Conservation (phyloP, 2,113 vertebrate species). For the Trogon melanurus region DNA sequence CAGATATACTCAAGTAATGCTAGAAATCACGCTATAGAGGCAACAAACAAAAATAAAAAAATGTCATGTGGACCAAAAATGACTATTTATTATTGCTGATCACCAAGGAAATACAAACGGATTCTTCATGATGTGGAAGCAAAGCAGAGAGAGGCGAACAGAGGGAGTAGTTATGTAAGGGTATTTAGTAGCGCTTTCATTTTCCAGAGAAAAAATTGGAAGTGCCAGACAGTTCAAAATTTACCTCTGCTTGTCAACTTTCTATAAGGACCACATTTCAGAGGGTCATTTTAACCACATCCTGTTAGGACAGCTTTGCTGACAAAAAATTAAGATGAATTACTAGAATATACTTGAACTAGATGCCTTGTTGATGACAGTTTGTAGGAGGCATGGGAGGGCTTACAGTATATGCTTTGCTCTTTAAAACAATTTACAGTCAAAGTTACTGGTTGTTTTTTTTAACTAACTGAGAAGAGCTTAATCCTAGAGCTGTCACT, state of each 20-base stretch:
- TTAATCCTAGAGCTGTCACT: constrained; percentile 75
- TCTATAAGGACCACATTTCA: constrained; percentile 56
- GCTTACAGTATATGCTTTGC: constrained; percentile 53
- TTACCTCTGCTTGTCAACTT: constrained; percentile 59
- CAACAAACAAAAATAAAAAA: not conserved
- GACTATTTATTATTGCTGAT: not conserved
- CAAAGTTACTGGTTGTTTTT: constrained; percentile 37
- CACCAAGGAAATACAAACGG: not conserved
- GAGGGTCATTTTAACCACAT: constrained; percentile 77
- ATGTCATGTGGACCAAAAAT: not conserved
- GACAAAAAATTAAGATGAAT: constrained; percentile 81
- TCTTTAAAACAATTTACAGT: constrained; percentile 74
- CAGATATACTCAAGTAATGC: not conserved
- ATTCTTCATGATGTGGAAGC: not conserved
- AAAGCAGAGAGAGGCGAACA: not conserved
- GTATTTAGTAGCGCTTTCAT: not conserved
- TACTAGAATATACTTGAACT: constrained; percentile 57
- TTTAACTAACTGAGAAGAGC: constrained; percentile 70
- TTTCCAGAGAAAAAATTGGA: constrained; percentile 62
- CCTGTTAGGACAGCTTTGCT: constrained; percentile 75
- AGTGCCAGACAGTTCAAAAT: constrained; percentile 52
- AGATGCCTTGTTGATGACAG: constrained; percentile 65
- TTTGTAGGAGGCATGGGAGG: constrained; percentile 51
- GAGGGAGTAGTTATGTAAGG: not conserved
- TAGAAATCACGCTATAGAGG: not conserved